Evolutionary conservation across 2,888 invertebrate genomes (phyloP), one percentile per base, ranked within the genome.

Genomic region (Tipula unca): DNA sequence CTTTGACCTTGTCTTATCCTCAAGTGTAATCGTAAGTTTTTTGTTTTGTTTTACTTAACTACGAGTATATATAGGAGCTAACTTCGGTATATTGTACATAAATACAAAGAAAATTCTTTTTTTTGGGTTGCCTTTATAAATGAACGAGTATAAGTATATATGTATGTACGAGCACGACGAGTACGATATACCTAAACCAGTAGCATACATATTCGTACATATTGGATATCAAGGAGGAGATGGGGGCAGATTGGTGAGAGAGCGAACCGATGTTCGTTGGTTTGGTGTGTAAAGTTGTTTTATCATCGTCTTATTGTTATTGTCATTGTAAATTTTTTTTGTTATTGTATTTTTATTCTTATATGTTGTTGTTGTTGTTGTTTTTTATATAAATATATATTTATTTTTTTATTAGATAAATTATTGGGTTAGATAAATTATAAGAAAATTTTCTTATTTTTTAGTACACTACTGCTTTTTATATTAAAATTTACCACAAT

Each of bases 401-500:
- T 48, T 39, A 17, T 54, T 69, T 69, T n/a, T 69, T 69, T 69
- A 69, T 69, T 69, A 25, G 69, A 69, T 69, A 69, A 69, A 69
- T 69, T 69, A 69, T 69, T 69, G 69, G 69, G 69, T 69, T 69
- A 69, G 25, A 69, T 69, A 69, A 69, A 69, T 69, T 69, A 20
- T 69, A 69, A 20, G 69, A 69, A 20, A 69, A 69, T 69, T 20
- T 69, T 69, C 69, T 25, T 69, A 14, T 25, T 20, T 69, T 69
- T 25, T 25, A 69, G 69, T 25, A 10, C 25, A 20, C 69, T 20
- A 69, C 25, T 25, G 25, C 25, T 69, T 69, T 69, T 25, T 69
- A 69, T 69, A 69, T 69, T 69, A 69, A 69, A 69, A 69, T 69
- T 69, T 69, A 25, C 69, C 69, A 69, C 69, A 69, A 69, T 69